These are phyloP conservation scores for Clepsis dumicolana DNA, from an alignment of 2,888 invertebrate species.

Conservation along the genomic window DNA sequence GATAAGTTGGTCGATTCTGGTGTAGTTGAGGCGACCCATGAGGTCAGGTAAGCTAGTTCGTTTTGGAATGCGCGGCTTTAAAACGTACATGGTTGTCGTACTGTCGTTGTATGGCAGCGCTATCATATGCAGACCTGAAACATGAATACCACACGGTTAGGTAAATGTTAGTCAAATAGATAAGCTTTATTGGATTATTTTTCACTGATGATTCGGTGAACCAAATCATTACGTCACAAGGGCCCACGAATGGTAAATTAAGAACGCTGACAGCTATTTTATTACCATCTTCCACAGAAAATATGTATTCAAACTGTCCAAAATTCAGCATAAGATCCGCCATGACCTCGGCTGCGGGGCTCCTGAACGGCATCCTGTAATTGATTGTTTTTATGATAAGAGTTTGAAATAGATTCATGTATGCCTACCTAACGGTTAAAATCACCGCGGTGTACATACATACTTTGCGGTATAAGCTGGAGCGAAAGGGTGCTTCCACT, in stretches of 20 bases:
- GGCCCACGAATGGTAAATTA: neutral
- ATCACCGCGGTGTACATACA: no score
- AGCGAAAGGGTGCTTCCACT: slow-evolving; percentile 89
- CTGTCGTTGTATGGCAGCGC: slow-evolving; percentile 91
- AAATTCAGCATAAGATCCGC: slow-evolving; percentile 89
- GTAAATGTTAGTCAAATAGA: neutral
- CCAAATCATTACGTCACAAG: neutral
- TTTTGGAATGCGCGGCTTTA: slow-evolving; percentile 84
- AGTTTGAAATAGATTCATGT: no score
- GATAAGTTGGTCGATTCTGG: slow-evolving; percentile 81
- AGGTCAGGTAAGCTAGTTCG: slow-evolving; percentile 75
- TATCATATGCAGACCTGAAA: slow-evolving; percentile 86
- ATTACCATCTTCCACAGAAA: slow-evolving; percentile 65
- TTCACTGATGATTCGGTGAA: neutral
- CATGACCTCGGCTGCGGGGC: slow-evolving; percentile 63
- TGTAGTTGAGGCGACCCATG: slow-evolving; percentile 76
- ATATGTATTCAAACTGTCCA: slow-evolving; percentile 65
- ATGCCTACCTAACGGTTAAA: no score
- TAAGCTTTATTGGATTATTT: no score
- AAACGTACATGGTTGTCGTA: slow-evolving; percentile 87
- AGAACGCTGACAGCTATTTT: slow-evolving; percentile 16
- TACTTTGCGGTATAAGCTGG: slow-evolving; percentile 85
- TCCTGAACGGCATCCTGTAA: slow-evolving; percentile 85
- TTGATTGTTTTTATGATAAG: no score
- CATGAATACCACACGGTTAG: neutral